Percentiles rank a stretch among this genome's conserved stretches.
phyloP scores from a whole-genome alignment of 2,113 vertebrate species.

The Okapia johnstoni region DNA sequence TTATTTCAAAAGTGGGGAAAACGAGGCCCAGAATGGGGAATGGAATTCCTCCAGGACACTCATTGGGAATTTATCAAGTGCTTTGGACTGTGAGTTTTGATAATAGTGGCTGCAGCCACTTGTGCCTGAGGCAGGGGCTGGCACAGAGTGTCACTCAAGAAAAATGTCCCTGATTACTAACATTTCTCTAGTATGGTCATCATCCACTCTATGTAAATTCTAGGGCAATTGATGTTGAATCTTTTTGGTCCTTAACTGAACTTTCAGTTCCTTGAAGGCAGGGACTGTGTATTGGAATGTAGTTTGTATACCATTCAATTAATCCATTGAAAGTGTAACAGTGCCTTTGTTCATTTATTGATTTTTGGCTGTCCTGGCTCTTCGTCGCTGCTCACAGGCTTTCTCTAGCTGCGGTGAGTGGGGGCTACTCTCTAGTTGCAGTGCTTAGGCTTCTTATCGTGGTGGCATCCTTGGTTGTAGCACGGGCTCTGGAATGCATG shows the following conservation, averaged over 20 bases:
- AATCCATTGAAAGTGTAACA: neutral
- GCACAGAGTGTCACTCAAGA: neutral
- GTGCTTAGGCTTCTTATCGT: neutral
- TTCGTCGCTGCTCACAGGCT: neutral
- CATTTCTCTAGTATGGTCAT: neutral
- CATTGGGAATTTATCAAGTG: neutral
- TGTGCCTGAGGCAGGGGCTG: neutral
- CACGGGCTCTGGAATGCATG: neutral
- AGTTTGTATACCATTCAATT: neutral
- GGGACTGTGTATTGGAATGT: neutral
- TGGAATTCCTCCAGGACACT: neutral
- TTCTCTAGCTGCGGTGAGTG: neutral
- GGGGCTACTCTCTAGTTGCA: neutral
- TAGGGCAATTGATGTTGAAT: neutral
- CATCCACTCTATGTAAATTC: neutral
- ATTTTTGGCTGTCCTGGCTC: neutral
- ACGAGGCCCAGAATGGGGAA: neutral
- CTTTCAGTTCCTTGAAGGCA: neutral
- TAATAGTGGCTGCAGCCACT: too few species aligned
- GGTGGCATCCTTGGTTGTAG: neutral
- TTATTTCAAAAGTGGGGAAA: neutral
- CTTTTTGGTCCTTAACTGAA: neutral
- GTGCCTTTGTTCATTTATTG: neutral
- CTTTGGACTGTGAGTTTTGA: neutral
- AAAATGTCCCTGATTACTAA: neutral